Percentiles rank a stretch among this genome's conserved stretches.
These are phyloP conservation scores for Propsilocerus akamusi DNA, from an alignment of 1,140 invertebrate species.

Conservation along the genomic window DNA sequence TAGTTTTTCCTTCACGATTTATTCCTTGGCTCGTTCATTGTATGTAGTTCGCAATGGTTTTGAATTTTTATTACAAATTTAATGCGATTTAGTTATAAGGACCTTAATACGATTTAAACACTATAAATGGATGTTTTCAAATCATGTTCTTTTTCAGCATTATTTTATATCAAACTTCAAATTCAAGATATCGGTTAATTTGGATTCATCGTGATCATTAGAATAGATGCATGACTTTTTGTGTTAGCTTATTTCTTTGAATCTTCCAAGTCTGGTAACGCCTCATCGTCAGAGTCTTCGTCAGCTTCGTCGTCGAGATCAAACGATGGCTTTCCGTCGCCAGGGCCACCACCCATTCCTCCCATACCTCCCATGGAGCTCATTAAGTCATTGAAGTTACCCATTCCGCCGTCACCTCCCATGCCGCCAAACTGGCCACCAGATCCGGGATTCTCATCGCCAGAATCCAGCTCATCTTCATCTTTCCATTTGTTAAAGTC, in stretches of 20 bases:
- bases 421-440: conserved; percentile 15
- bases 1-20: no score
- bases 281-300: conserved; percentile 5
- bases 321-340: conserved; percentile 1
- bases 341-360: conserved; percentile 11
- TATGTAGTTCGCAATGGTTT: no score
- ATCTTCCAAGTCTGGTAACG: conserved; percentile 3
- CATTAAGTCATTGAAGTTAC: conserved; percentile 31
- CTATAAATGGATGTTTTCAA: no score
- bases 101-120: no score
- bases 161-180: no score
- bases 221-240: no score
- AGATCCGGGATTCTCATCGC: conserved; percentile 28
- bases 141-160: no score
- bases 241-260: background rate
- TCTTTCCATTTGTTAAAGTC: conserved; percentile 96
- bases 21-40: no score
- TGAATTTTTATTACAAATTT: no score
- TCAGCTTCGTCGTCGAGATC: background rate
- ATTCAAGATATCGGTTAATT: no score
- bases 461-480: conserved; percentile 74
- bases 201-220: no score
- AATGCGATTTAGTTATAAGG: no score
- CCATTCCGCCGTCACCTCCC: conserved; percentile 18
- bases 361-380: conserved; percentile 17